Evolutionary conservation across 2,888 invertebrate genomes (phyloP).

Genomic region (Drosophila neotestacea): DNA sequence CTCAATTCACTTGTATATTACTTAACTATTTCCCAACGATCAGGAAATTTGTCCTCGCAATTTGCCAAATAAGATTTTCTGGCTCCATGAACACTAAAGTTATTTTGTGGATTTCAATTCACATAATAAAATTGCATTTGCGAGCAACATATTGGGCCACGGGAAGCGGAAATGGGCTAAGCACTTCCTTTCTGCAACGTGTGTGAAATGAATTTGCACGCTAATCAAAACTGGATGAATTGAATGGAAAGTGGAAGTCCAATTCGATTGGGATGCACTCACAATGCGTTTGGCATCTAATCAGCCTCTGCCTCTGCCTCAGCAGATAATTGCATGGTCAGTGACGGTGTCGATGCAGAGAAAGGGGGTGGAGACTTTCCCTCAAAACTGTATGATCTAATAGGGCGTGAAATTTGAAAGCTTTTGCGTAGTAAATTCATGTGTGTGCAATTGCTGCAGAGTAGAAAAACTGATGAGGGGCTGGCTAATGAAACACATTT

Average conservation of each 20-base stretch:
- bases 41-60: neutral
- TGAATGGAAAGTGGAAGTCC: conserved; percentile 21
- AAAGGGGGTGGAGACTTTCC: neutral
- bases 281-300: conserved; percentile 28
- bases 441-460: conserved; percentile 34
- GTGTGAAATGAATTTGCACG: conserved; percentile 24
- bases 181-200: conserved; percentile 16
- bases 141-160: conserved; percentile 23
- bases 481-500: conserved; percentile 42
- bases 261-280: conserved; percentile 12
- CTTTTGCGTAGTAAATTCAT: conserved; percentile 44
- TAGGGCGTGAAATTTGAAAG: conserved; percentile 64
- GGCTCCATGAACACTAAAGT: neutral
- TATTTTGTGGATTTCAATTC: neutral
- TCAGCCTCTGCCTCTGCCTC: conserved; percentile 23
- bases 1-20: no score
- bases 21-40: neutral
- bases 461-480: neutral
- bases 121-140: conserved; percentile 16
- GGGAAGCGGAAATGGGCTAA: conserved; percentile 54
- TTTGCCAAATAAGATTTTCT: neutral
- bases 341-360: neutral
- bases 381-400: conserved; percentile 32
- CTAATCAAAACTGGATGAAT: conserved; percentile 36
- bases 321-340: conserved; percentile 47